A percentile compares a stretch with the other conserved stretches of the same genome.
Conservation (phyloP, 2,113 vertebrate genomes). For the Ondatra zibethicus region DNA sequence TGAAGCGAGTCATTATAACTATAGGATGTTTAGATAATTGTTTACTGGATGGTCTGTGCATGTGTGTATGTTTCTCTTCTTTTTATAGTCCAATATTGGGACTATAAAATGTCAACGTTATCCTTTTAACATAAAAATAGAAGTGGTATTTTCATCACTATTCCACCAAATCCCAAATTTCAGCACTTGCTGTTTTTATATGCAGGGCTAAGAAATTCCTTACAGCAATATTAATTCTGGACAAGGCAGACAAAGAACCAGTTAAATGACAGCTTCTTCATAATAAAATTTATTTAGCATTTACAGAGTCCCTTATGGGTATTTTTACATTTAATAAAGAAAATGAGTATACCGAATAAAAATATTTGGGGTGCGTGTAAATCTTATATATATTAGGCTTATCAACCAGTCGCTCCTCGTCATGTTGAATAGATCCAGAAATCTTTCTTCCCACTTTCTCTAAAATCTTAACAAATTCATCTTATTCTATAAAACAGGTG, state of each 20-base stretch:
- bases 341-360: not conserved
- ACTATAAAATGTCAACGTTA: not conserved
- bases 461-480: not conserved
- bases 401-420: not conserved
- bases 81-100: not conserved
- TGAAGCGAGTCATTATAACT: not conserved
- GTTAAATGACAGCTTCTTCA: not conserved
- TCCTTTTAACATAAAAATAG: not conserved
- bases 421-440: too few species aligned
- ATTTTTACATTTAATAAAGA: not conserved
- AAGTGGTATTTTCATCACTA: not conserved
- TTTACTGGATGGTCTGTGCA: not conserved
- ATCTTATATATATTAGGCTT: not conserved
- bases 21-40: not conserved
- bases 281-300: not conserved
- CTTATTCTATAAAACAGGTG: not conserved
- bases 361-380: not conserved
- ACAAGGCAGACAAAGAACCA: not conserved
- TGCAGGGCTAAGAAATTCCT: not conserved
- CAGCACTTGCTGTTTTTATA: not conserved
- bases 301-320: not conserved
- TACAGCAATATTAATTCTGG: not conserved
- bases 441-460: not conserved
- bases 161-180: not conserved
- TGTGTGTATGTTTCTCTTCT: not conserved